Evolutionary conservation across 2,113 vertebrate genomes (phyloP).

Genomic region (Lepus americanus): DNA sequence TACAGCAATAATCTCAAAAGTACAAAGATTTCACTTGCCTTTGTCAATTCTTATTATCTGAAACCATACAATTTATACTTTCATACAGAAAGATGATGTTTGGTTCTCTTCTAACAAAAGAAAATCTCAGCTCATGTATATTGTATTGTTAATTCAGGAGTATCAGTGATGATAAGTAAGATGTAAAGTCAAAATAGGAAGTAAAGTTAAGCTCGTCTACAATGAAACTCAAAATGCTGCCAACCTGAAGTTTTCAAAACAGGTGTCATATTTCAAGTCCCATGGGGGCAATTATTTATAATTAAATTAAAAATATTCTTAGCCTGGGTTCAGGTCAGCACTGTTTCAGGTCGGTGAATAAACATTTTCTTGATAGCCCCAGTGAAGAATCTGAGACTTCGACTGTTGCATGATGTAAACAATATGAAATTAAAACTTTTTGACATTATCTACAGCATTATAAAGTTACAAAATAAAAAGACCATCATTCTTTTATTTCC

Average conservation of each 20-base stretch:
- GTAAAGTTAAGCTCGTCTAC: slow-evolving; percentile 63
- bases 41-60: slow-evolving; percentile 69
- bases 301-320: slow-evolving; percentile 68
- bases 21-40: slow-evolving; percentile 77
- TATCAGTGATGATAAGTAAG: slow-evolving; percentile 58
- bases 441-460: slow-evolving; percentile 72
- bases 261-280: slow-evolving; percentile 69
- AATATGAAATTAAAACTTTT: slow-evolving; percentile 74
- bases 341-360: slow-evolving; percentile 66
- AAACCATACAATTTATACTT: slow-evolving; percentile 78
- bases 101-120: slow-evolving; percentile 75
- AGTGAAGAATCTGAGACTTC: slow-evolving; percentile 68
- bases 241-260: slow-evolving; percentile 73
- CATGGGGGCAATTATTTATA: slow-evolving; percentile 68
- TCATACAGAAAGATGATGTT: slow-evolving; percentile 69
- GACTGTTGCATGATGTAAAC: slow-evolving; percentile 80
- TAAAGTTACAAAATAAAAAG: slow-evolving; percentile 78
- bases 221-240: slow-evolving; percentile 66
- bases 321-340: slow-evolving; percentile 54
- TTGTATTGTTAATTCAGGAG: slow-evolving; percentile 52
- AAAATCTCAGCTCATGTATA: slow-evolving; percentile 62
- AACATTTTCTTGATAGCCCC: slow-evolving; percentile 77
- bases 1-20: slow-evolving; percentile 70
- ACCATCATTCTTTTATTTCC: slow-evolving; percentile 58
- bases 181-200: slow-evolving; percentile 66